Percentiles rank a stretch among this genome's conserved stretches.
phyloP scores from a whole-genome alignment of 2,797 vertebrate genomes.

The Crenichthys baileyi region DNA sequence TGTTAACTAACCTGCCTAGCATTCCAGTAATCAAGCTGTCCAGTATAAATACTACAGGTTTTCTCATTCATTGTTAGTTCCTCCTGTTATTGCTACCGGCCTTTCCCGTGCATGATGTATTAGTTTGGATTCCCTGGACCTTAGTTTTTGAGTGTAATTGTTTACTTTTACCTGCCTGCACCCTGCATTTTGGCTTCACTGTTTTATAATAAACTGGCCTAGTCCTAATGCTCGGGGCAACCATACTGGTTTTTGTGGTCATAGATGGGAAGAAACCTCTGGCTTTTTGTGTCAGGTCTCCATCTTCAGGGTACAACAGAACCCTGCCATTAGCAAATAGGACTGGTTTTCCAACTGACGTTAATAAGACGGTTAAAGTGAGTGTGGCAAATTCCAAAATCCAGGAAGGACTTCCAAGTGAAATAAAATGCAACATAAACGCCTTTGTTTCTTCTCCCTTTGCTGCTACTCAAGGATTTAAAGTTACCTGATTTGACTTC shows the following conservation, averaged over 20 bases:
- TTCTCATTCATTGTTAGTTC: not conserved
- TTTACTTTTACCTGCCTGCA: not conserved
- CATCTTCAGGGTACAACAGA: not conserved
- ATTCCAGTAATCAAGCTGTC: not conserved
- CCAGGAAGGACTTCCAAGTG: not conserved
- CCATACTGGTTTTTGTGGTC: not conserved
- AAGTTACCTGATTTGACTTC: slow-evolving; percentile 22
- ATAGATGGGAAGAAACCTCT: not conserved
- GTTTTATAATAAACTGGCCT: not conserved
- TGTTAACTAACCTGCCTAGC: not conserved
- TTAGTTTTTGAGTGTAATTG: not conserved
- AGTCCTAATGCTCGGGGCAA: not conserved
- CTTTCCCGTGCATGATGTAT: too few species aligned
- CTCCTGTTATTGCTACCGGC: too few species aligned
- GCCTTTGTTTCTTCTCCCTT: slow-evolving; percentile 36
- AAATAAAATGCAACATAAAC: not conserved
- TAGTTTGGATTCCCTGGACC: too few species aligned
- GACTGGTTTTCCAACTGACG: not conserved
- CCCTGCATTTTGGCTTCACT: not conserved
- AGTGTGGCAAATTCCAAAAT: not conserved
- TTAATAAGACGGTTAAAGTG: not conserved
- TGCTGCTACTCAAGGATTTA: not conserved
- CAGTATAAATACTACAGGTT: not conserved
- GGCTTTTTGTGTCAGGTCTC: not conserved
- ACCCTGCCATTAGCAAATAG: not conserved